Evolutionary conservation across 23 tunicate genomes (phyloP).

Genomic region (Trididemnum nubilum): DNA sequence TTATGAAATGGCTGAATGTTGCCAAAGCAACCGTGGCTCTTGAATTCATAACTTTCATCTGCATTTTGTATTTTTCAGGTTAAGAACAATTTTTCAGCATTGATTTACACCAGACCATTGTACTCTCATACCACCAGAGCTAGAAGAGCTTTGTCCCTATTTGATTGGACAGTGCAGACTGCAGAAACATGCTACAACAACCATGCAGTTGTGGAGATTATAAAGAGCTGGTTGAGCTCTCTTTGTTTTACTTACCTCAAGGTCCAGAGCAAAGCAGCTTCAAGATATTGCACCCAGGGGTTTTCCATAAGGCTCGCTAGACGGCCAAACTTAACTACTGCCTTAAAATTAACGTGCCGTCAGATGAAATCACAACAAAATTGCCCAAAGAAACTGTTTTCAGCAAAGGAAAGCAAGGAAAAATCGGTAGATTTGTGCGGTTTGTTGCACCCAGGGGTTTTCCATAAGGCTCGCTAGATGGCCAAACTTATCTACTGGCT

Average conservation of each 20-base stretch:
- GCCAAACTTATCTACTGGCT: not conserved
- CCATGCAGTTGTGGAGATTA: not conserved
- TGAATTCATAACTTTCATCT: not conserved
- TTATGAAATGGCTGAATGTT: not conserved
- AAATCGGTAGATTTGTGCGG: constrained; percentile 5
- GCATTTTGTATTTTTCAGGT: not conserved
- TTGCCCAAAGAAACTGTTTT: constrained; percentile 1
- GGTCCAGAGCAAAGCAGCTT: not conserved
- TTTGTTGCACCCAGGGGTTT: not conserved
- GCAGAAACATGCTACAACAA: not conserved
- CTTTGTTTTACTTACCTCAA: not conserved
- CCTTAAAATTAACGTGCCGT: constrained; percentile 8
- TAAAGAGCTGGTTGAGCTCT: constrained; percentile 9
- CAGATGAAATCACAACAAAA: not conserved
- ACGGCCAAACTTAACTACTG: constrained; percentile 2
- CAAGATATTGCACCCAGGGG: not conserved
- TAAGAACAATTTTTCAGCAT: not conserved
- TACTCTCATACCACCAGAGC: not conserved
- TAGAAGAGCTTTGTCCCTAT: not conserved
- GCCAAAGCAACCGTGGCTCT: not conserved
- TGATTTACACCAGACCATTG: not conserved
- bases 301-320: constrained; percentile 10
- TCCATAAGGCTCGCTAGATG: not conserved
- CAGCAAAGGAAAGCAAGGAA: not conserved
- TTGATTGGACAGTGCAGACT: constrained; percentile 2